Evolutionary conservation across 2,797 vertebrate species (phyloP), one percentile per base, ranked within the genome.

Genomic region (Atherinosoma microstoma): DNA sequence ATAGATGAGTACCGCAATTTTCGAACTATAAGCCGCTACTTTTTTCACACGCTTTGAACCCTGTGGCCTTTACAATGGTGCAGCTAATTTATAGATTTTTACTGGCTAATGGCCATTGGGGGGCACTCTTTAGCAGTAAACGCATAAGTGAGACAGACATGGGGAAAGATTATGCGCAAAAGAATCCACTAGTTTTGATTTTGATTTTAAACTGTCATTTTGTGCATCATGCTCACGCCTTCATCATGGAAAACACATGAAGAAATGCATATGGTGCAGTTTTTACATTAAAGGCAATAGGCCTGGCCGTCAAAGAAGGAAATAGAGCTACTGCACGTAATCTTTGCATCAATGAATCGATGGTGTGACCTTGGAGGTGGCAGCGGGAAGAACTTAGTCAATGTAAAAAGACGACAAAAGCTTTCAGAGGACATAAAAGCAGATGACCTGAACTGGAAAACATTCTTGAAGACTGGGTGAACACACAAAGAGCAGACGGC

Each of bases 401-500:
- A 6, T 63, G 40, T 4, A 30, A 59, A 60, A 60, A 40, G 12
- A 40, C 22, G 5, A 60, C 2, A 36, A 60, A 62, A 32, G 27
- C 27, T 18, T 61, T 42, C 13, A 42, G 22, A 61, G 22, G 59
- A 9, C 12, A 45, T 10, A 60, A 60, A 38, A 60, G 35, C 35
- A 24, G 11, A 24, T 60, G n/a, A 35, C 58, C n/a, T 1, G n/a
- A 72, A 64, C 64, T 75, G 8, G 59, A 70, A 71, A 36, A 70
- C 13, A 0, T 57, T 34, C 45, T 71, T 20, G 40, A 73, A 35
- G 49, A 56, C 58, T 67, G 59, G 56, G 59, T 67, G 1, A 57
- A 56, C 6, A 45, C 27, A 32, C 7, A 58, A 49, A 79, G 62
- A 74, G 70, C 58, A 64, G 3, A 16, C 4, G 18, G 71, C 64